Base-by-base conservation (phyloP, 1,140 invertebrate species). In the Cherax quadricarinatus region DNA sequence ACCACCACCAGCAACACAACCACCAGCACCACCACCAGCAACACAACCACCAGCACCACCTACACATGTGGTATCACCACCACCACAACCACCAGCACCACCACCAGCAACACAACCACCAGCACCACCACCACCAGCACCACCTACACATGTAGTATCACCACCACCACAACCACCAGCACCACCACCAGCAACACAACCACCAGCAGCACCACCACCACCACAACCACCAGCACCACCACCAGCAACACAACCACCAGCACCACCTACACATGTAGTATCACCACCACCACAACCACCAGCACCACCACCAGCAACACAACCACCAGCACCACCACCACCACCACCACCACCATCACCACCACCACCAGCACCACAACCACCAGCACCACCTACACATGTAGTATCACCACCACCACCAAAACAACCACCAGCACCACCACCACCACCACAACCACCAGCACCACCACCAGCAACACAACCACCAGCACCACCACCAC, bases 401-500 rank as follows among this genome's bases (percentile, higher is more conserved):
- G 7, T 14, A 51, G 9, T 48, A 82, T 48, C 80, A 82, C 80
- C n/a, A 82, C 80, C 48, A 82, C 53, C 53, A 82, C n/a, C n/a
- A n/a, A n/a, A n/a, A n/a, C 80, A 21, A 82, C 4, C 48, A 57
- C 49, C 51, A 53, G 12, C 49, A 53, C 16, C 57, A 57, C 49
- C 80, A 82, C 48, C 80, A 82, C 80, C 80, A 82, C 51, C 48
- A 51, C 48, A 21, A 81, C 49, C 80, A 81, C 48, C 48, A 57
- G n/a, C n/a, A n/a, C n/a, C n/a, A n/a, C n/a, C n/a, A n/a, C n/a
- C n/a, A n/a, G n/a, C n/a, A n/a, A n/a, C n/a, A n/a, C 53, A 0
- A 57, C 12, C 73, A 24, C 73, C 73, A n/a, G n/a, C n/a, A n/a
- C n/a, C n/a, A n/a, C n/a, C n/a, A n/a, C n/a, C n/a, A n/a, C n/a